Conservation (phyloP, 1,140 invertebrate species). For the Onthophagus taurus region DNA sequence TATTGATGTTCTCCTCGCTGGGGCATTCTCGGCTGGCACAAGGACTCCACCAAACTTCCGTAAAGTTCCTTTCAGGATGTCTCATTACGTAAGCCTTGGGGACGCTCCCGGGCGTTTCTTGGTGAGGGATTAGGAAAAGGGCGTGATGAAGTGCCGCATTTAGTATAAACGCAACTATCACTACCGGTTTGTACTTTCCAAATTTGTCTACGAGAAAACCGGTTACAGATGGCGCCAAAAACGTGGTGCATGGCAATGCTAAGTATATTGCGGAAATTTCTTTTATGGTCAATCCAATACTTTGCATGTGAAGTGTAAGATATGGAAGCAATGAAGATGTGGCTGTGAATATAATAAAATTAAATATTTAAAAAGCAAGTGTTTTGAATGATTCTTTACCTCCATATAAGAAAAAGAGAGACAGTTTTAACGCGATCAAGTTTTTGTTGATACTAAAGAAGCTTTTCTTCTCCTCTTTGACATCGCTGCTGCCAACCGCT, state of each 20-base stretch:
- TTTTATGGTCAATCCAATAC: conserved; percentile 70
- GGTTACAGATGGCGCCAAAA: conserved; percentile 67
- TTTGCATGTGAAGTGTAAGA: conserved; percentile 79
- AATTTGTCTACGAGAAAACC: conserved; percentile 73
- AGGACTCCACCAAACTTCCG: conserved; percentile 71
- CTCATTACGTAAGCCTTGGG: conserved; percentile 61
- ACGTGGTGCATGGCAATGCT: conserved; percentile 69
- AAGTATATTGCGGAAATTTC: conserved; percentile 79
- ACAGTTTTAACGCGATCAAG: conserved; percentile 66
- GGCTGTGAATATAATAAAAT: conserved; percentile 43
- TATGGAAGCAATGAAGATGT: conserved; percentile 72
- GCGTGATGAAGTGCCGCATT: conserved; percentile 65
- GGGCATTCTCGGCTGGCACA: conserved; percentile 65
- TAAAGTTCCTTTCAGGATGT: conserved; percentile 53
- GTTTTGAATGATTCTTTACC: conserved; percentile 39
- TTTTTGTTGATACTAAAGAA: conserved; percentile 53
- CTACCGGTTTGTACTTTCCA: conserved; percentile 69
- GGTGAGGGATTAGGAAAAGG: conserved; percentile 59
- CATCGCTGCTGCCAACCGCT: background rate
- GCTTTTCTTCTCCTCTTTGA: conserved; percentile 9
- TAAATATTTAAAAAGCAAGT: conserved; percentile 7
- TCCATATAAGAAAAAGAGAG: conserved; percentile 71
- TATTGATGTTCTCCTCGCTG: conserved; percentile 58
- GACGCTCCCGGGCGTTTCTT: conserved; percentile 60
- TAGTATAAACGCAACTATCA: conserved; percentile 60